Base-by-base conservation (phyloP, 2,797 vertebrate genomes). In the Sebastes nivosus region DNA sequence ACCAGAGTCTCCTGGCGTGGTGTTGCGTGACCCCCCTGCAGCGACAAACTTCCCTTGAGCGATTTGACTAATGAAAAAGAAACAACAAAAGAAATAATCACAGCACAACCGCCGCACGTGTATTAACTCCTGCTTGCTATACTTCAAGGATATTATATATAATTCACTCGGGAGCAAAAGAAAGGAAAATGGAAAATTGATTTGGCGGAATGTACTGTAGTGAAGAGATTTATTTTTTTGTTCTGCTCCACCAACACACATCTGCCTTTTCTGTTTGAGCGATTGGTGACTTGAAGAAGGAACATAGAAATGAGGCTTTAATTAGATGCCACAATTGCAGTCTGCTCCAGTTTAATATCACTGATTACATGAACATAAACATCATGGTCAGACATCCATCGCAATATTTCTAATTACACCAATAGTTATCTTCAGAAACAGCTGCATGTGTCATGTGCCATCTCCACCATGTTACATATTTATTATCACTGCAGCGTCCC, bases 81-180 rank as follows among this genome's bases (percentile, higher is more conserved):
- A 84, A 85, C 27, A 69, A 25, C 74, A 83, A 68, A 78, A 82
- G 70, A 88, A 88, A 77, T 72, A 79, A 87, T 83, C 79, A 77
- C 69, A 78, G 79, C 83, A 61, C 79, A 80, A 78, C 73, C 78
- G 74, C 72, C 65, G 71, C 80, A 72, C 74, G 87, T 80, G 79
- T 81, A 90, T 90, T 82, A 92, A 92, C 82, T 81, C 67, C 79
- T 86, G 82, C 83, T 88, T 80, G 72, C 63, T n/a, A 52, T 85
- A 84, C 86, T 93, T 93, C 89, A 91, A 91, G 87, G 90, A 90
- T 90, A 81, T 91, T 81, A 92, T 94, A 79, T 87, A 92, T 91
- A 92, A 94, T 94, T 94, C 87, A 89, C 84, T 86, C 72, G 27
- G 60, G 77, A 82, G 88, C 78, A 88, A 78, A 81, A 84, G 70